These are phyloP conservation scores for Dinoponera quadriceps DNA, from an alignment of 1,140 invertebrate species.

Conservation along the genomic window DNA sequence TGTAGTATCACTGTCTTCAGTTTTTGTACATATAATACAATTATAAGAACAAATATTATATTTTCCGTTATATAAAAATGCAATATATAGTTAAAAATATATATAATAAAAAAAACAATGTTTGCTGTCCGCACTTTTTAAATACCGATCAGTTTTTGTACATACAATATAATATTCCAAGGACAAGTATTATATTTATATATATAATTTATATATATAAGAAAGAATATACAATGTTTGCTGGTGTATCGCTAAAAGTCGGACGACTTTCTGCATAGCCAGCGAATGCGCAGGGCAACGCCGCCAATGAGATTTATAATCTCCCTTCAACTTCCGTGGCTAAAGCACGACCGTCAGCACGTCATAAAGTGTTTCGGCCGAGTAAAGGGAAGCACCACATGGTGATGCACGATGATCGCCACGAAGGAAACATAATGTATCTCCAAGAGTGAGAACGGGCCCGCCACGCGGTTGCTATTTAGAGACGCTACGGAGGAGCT, in stretches of 20 bases:
- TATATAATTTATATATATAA: background rate
- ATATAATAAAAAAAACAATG: too few relatives aligned
- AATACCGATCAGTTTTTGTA: too few relatives aligned
- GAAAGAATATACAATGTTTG: background rate
- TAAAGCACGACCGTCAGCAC: constrained; percentile 77
- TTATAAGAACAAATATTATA: background rate
- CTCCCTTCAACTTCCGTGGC: constrained; percentile 71
- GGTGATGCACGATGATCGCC: constrained; percentile 70
- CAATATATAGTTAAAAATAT: too few relatives aligned
- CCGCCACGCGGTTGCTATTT: constrained; percentile 26
- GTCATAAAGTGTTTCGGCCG: constrained; percentile 75
- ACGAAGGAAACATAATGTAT: constrained; percentile 69
- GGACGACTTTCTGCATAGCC: background rate
- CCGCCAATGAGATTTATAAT: constrained; percentile 71
- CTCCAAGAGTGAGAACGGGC: constrained; percentile 43
- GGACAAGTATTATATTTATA: background rate
- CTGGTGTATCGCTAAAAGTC: background rate
- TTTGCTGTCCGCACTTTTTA: too few relatives aligned
- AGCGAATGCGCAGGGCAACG: background rate
- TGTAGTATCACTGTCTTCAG: background rate
- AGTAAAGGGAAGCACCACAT: constrained; percentile 71
- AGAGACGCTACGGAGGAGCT: constrained; percentile 16
- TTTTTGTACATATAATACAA: background rate
- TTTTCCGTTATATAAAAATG: background rate
- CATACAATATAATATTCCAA: constrained; percentile 7